Evolutionary conservation across 2,797 vertebrate species (phyloP).

Genomic region (Acanthurus lineatus): DNA sequence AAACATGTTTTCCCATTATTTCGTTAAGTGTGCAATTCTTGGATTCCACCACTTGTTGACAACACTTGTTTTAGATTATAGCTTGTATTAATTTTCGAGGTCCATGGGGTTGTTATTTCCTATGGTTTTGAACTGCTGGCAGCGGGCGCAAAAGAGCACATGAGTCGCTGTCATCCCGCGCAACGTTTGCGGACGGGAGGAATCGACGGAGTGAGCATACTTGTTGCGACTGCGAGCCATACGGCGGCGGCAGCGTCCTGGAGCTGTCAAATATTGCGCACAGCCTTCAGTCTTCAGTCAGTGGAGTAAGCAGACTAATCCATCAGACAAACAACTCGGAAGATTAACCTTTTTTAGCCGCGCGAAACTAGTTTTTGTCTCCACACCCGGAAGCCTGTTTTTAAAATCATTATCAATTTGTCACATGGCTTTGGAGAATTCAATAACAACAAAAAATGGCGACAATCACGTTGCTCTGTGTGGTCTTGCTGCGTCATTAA

Average conservation of each 20-base stretch:
- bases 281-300: conserved; percentile 67
- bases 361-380: conserved; percentile 45
- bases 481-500: conserved; percentile 95
- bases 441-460: conserved; percentile 99
- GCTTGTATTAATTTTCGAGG: neutral
- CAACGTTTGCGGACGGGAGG: conserved; percentile 69
- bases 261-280: conserved; percentile 81
- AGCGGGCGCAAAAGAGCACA: conserved; percentile 47
- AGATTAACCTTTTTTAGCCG: conserved; percentile 62
- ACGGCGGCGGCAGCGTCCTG: conserved; percentile 76
- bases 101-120: conserved; percentile 1
- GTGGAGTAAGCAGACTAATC: conserved; percentile 72
- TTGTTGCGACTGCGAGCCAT: conserved; percentile 80
- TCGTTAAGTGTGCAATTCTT: conserved; percentile 20
- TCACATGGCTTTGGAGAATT: conserved; percentile 94
- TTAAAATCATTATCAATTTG: conserved; percentile 78
- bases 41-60: conserved; percentile 76
- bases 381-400: conserved; percentile 86
- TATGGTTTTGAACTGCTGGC: conserved; percentile 21
- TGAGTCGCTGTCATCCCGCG: conserved; percentile 67
- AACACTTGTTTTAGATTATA: conserved; percentile 8
- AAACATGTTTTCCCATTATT: neutral
- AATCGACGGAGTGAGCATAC: conserved; percentile 61
- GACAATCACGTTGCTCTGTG: conserved; percentile 94
- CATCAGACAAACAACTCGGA: conserved; percentile 69